Conservation (phyloP, 2,888 invertebrate genomes). For the Dascillus cervinus region DNA sequence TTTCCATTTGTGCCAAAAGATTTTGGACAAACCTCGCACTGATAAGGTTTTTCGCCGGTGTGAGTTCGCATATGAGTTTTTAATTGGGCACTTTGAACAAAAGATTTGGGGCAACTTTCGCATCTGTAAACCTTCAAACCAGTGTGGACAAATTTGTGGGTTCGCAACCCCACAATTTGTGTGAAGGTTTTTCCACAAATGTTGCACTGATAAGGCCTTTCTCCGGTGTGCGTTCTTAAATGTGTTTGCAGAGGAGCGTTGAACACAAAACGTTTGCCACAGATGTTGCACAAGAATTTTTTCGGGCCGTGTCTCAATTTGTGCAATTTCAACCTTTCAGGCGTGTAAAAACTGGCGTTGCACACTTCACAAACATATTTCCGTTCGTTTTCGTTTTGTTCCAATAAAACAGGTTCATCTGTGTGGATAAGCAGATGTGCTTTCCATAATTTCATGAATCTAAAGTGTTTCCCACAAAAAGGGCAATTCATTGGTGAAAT, state of each 20-base stretch:
- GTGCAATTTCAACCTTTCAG: no score
- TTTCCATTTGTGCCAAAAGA: conserved; percentile 29
- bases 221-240: conserved; percentile 3
- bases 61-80: conserved; percentile 28
- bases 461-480: conserved; percentile 5
- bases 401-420: no score
- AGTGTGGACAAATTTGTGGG: conserved; percentile 34
- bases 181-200: conserved; percentile 6
- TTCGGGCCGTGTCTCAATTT: no score
- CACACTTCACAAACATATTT: no score
- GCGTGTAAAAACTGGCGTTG: no score
- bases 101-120: conserved; percentile 34
- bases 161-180: conserved; percentile 7
- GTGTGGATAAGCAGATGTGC: conserved; percentile 4
- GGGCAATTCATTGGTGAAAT: conserved; percentile 1
- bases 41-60: conserved; percentile 28
- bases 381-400: no score
- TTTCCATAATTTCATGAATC: conserved; percentile 1
- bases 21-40: conserved; percentile 20
- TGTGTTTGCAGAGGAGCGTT: conserved; percentile 1
- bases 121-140: conserved; percentile 39
- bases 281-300: conserved; percentile 3
- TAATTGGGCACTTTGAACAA: conserved; percentile 27
- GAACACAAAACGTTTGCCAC: conserved; percentile 1
- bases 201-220: conserved; percentile 3